Evolutionary conservation across 2,888 invertebrate genomes (phyloP), one percentile per base, ranked within the genome.

Genomic region (Trissonchulus latispiculum): DNA sequence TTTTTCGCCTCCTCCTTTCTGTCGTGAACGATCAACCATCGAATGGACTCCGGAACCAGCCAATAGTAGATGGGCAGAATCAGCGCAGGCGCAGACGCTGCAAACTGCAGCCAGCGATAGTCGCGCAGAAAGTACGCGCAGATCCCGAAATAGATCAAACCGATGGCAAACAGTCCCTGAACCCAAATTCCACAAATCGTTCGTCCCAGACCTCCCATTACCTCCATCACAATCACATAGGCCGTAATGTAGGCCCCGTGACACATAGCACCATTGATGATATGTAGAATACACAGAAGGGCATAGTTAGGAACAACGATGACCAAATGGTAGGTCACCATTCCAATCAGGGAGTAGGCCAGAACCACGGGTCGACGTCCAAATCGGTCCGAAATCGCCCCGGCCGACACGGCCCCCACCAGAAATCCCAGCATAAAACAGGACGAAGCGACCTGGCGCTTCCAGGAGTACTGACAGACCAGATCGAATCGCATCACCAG

Each of bases 1-100:
- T 69, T 29, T 61, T 61, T 36, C 32, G 75, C 75, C 59, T 75
- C 74, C n/a, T 71, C 68, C 1, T 1, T 35, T 61, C 72, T 32
- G 1, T 59, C 66, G 23, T 72, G 59, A 15, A 72, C 74, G 23
- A 62, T 31, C 36, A 72, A 31, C 75, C 75, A 75, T 23, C 75
- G 69, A 59, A 75, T 72, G 1, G 75, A 75, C 37, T 75, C 75
- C 1, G 75, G 75, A 61, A 69, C 36, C 1, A 75, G 36, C 75
- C 72, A 75, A 31, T 33, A 72, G n/a, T 35, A 70, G 18, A 68
- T 61, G 1, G 75, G 31, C 37, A 61, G 73, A 18, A 68, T 31
- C 1, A 73, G 3, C 1, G 74, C 36, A 28, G 75, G 73, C 1
- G 59, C 1, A 1, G 61, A 35, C 18, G 61, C 28, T 8, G 67